phyloP scores from a whole-genome alignment of 2,113 vertebrate genomes.

The Phyllostomus hastatus region DNA sequence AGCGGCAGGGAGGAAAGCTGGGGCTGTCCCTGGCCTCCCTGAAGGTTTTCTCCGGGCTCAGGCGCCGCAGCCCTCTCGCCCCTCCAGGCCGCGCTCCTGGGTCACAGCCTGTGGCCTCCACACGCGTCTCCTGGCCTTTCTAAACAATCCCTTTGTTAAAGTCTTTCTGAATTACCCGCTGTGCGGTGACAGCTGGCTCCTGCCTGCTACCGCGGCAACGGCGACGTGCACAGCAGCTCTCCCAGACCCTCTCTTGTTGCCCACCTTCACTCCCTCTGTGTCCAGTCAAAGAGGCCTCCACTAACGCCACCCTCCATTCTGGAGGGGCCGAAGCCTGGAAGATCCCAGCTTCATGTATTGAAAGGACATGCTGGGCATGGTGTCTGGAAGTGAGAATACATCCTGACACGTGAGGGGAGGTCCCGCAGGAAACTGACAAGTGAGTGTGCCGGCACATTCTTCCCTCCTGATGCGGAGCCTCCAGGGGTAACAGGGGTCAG shows the following conservation, averaged over 20 bases:
- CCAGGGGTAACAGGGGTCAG: accelerated
- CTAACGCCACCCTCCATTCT: not conserved
- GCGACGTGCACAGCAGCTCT: not conserved
- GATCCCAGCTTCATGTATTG: not conserved
- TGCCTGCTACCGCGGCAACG: too few species aligned
- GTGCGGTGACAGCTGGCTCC: not conserved
- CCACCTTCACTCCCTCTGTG: not conserved
- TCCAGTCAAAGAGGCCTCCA: not conserved
- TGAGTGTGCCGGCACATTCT: not conserved
- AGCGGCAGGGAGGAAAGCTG: accelerated
- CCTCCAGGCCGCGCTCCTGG: not conserved
- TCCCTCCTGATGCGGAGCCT: not conserved
- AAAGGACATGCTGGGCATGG: not conserved
- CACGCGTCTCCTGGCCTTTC: not conserved
- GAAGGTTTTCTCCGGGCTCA: not conserved
- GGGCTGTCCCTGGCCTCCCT: accelerated
- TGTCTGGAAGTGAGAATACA: not conserved
- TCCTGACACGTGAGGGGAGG: not conserved
- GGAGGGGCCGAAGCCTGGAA: not conserved
- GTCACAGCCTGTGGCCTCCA: too few species aligned
- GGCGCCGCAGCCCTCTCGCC: not conserved
- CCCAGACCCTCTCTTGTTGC: not conserved
- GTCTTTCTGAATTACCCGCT: not conserved
- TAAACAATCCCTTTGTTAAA: not conserved
- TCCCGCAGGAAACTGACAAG: accelerated